Percentiles rank a stretch among this genome's conserved stretches.
These are phyloP conservation scores for Cryptocephalus moraei DNA, from an alignment of 2,888 invertebrate genomes.

Conservation along the genomic window DNA sequence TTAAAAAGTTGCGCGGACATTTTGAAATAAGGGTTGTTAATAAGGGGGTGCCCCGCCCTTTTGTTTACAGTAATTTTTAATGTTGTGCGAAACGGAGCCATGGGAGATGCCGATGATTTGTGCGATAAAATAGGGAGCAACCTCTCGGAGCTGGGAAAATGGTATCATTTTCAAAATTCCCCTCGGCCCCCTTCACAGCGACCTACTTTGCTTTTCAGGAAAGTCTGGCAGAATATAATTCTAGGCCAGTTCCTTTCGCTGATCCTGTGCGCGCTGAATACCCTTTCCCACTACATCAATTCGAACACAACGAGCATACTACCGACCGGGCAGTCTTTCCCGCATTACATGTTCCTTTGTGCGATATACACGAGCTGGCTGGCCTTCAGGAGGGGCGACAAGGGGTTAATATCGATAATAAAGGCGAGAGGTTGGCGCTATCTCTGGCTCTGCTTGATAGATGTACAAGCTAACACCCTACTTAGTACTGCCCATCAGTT, in stretches of 20 bases:
- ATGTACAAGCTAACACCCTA: slow-evolving; percentile 80
- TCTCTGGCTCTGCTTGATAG: slow-evolving; percentile 63
- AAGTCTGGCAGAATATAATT: slow-evolving; percentile 62
- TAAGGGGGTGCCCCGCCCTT: slow-evolving; percentile 26
- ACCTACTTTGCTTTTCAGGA: slow-evolving; percentile 39
- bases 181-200: not conserved
- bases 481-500: slow-evolving; percentile 71
- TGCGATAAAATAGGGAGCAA: slow-evolving; percentile 58
- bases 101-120: slow-evolving; percentile 39
- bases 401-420: slow-evolving; percentile 51
- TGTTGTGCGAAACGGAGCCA: slow-evolving; percentile 15
- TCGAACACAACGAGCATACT: slow-evolving; percentile 59
- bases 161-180: slow-evolving; percentile 35
- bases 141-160: slow-evolving; percentile 59
- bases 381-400: slow-evolving; percentile 55
- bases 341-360: slow-evolving; percentile 68
- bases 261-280: slow-evolving; percentile 66
- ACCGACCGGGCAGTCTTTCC: slow-evolving; percentile 71
- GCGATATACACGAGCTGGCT: slow-evolving; percentile 67
- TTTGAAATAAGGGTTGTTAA: slow-evolving; percentile 12
- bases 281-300: slow-evolving; percentile 60
- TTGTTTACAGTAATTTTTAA: slow-evolving; percentile 13
- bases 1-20: slow-evolving; percentile 12
- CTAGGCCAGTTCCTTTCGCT: slow-evolving; percentile 68
- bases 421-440: slow-evolving; percentile 68